Evolutionary conservation across 2,113 vertebrate species (phyloP), one percentile per base, ranked within the genome.

Genomic region (Sturnus vulgaris): DNA sequence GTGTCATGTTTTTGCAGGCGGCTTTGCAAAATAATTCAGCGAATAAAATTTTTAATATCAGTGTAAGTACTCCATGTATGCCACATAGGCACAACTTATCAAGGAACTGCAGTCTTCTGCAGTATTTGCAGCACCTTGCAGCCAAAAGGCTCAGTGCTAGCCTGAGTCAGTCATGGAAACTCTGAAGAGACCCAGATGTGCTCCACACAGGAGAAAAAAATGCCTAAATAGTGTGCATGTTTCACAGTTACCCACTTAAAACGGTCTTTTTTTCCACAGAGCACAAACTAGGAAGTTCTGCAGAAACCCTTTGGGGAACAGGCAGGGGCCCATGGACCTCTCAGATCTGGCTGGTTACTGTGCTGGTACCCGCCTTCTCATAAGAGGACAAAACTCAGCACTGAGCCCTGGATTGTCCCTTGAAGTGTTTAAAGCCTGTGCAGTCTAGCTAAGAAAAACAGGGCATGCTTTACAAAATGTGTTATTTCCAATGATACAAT

Each of bases 1-100:
- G 84, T 37, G 11, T 83, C 93, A 73, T 97, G 94, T 92, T 97
- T 97, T 96, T 93, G 89, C 97, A 98, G 96, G 94, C 97, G 95
- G 95, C 77, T 94, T 96, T 90, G 61, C 56, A 77, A 73, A 28
- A 82, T 40, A 50, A 70, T 93, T 90, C 88, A 93, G 92, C 71
- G 95, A 97, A 82, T 80, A 76, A 75, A 84, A 49, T 57, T 95
- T 90, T 96, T 95, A 96, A 13, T 77, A 78, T 63, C 76, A 50
- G 60, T 81, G 65, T 91, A 92, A 95, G 86, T 56, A 78, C 52
- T 82, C 82, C 86, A 63, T 5, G 25, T 56, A 61, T 59, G 80
- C 35, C 87, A 53, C 66, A 84, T 63, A 55, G 44, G 59, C 85
- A 69, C 19, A 35, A 50, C 53, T 61, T 63, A 37, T 8, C 49